Base-by-base conservation (phyloP, 1,140 invertebrate genomes). In the Aphelenchoides avenae region DNA sequence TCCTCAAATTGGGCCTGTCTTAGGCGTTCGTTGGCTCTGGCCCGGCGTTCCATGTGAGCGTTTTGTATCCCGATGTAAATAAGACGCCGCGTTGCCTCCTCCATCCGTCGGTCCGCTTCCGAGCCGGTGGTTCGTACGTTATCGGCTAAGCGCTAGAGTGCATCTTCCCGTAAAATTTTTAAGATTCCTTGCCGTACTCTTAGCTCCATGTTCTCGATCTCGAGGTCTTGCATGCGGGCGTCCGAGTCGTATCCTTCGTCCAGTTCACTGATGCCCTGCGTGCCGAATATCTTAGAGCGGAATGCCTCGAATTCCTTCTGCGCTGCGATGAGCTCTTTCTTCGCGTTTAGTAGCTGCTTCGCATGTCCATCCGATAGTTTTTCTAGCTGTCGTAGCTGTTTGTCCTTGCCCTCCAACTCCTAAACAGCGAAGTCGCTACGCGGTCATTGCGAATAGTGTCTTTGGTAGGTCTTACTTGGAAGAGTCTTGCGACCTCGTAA, bases 41-140 rank as follows among this genome's bases (percentile, higher is more conserved):
- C 26, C 22, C 49, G 53, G 26, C 65, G 40, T 43, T 65, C 68
- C 26, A 59, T 22, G 36, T 51, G 41, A 2, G 22, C 27, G 27
- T 65, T 43, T 54, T 51, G 29, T n/a, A 68, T 70, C 15, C 43
- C 52, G 20, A 68, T 44, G 55, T 55, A 62, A 3, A 68, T 42
- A 20, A 68, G 30, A 44, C 68, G 70, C 18, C 68, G 46, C 18
- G 65, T 44, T 11, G 43, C 61, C 24, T 68, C 65, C 27, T 64
- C 69, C 39, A 68, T 68, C 41, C 65, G 22, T 11, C 65, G 68
- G 34, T 71, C 68, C 30, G 41, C 34, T 44, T 68, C 70, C 44
- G 49, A 40, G 7, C 62, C 68, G n/a, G 24, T 52, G 24, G 20
- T 40, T 37, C 49, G 33, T 13, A 67, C 46, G n/a, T 31, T 42